Evolutionary conservation across 2,888 invertebrate species (phyloP).

Genomic region (Amorpha juglandis): DNA sequence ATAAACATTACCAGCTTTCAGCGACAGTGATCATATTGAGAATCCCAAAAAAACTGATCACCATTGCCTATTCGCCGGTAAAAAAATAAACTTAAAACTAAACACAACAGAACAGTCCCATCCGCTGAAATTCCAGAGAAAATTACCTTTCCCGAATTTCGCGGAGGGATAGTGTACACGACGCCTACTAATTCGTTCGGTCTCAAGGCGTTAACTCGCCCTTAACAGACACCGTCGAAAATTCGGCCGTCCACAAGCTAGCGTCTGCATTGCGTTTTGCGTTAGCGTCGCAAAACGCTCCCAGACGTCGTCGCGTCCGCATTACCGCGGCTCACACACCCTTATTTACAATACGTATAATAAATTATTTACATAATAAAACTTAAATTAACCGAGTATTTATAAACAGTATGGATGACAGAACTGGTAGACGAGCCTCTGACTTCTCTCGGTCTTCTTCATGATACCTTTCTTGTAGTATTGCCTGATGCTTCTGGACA

Average conservation of each 20-base stretch:
- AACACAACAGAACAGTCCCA: constrained; percentile 67
- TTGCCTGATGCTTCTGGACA: constrained; percentile 98
- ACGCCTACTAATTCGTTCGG: constrained; percentile 57
- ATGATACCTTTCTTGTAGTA: constrained; percentile 99
- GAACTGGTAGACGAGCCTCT: constrained; percentile 99
- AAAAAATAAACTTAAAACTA: constrained; percentile 67
- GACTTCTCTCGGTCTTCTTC: constrained; percentile 99
- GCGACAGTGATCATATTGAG: constrained; percentile 51
- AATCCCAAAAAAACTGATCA: constrained; percentile 44
- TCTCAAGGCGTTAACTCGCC: constrained; percentile 47
- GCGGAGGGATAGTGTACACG: constrained; percentile 70
- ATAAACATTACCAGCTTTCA: constrained; percentile 90
- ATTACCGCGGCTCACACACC: constrained; percentile 77
- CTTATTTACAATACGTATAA: constrained; percentile 58
- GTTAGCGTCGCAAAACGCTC: constrained; percentile 61
- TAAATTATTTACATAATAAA: constrained; percentile 57
- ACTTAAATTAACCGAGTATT: constrained; percentile 54
- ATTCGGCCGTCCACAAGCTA: constrained; percentile 58
- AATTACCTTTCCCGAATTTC: constrained; percentile 84
- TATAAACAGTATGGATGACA: constrained; percentile 96
- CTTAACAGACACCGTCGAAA: constrained; percentile 46
- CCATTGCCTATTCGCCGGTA: constrained; percentile 71
- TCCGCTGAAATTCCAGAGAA: constrained; percentile 79
- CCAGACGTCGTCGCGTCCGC: constrained; percentile 69
- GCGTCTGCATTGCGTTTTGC: constrained; percentile 67